These are phyloP conservation scores for Ptyas mucosa DNA, from an alignment of 2,113 vertebrate genomes.

Conservation along the genomic window DNA sequence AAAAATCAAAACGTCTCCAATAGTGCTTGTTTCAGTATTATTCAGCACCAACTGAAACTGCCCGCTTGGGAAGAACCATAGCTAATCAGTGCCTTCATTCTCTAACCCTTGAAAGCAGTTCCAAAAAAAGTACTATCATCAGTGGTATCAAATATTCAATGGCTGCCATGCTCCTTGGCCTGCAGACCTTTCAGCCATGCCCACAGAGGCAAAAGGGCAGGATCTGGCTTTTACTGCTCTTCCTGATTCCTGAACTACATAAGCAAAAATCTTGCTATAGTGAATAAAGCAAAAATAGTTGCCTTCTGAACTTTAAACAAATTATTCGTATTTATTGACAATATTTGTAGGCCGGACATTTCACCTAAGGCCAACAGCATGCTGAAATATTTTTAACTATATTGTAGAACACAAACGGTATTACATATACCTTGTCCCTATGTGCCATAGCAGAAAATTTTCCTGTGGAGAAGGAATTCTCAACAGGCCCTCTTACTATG, in stretches of 20 bases:
- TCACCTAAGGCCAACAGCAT: neutral
- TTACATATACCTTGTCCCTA: neutral
- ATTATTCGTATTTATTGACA: neutral
- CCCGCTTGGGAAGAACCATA: too few relatives aligned
- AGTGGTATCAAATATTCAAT: neutral
- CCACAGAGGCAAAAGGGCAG: neutral
- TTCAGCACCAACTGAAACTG: too few relatives aligned
- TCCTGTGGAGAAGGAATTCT: neutral
- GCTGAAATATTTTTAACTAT: neutral
- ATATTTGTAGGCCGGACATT: neutral
- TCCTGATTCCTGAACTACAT: neutral
- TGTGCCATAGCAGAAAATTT: neutral
- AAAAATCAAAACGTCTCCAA: too few relatives aligned
- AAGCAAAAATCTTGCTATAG: neutral
- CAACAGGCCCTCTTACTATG: neutral
- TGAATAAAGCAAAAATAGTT: neutral
- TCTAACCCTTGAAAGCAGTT: too few relatives aligned
- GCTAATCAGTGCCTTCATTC: too few relatives aligned
- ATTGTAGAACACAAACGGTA: neutral
- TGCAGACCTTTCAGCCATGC: neutral
- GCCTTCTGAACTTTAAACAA: neutral
- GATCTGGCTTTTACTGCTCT: neutral
- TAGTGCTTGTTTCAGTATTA: too few relatives aligned
- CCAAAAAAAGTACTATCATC: too few relatives aligned
- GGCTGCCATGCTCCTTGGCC: neutral